phyloP scores from a whole-genome alignment of 2,888 invertebrate species.

The Eristalis pertinax region DNA sequence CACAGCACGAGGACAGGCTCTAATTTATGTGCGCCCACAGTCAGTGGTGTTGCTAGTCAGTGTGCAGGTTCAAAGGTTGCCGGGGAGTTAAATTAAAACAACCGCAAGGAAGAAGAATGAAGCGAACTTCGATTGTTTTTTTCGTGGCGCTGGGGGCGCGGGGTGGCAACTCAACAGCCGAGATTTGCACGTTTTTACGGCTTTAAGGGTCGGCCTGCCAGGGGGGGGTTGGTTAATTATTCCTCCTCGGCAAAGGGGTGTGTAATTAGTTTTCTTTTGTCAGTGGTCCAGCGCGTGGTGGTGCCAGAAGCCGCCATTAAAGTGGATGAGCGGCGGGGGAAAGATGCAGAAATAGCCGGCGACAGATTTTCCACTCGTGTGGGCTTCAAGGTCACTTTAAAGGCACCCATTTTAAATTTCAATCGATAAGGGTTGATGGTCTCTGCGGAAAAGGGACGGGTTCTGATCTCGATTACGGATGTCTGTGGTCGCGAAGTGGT shows the following conservation, averaged over 20 bases:
- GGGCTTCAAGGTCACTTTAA: background rate
- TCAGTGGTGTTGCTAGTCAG: background rate
- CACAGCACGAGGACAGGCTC: background rate
- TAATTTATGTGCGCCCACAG: background rate
- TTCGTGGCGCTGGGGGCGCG: no score
- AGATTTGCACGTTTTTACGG: slow-evolving; percentile 13
- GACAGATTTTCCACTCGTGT: slow-evolving; percentile 1
- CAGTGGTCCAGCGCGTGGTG: background rate
- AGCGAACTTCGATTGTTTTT: slow-evolving; percentile 4
- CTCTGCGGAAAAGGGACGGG: background rate
- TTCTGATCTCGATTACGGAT: no score
- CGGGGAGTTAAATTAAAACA: background rate
- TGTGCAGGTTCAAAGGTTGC: background rate
- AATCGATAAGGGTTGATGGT: background rate
- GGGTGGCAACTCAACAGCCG: background rate
- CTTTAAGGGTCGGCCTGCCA: slow-evolving; percentile 19
- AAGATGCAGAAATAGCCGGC: background rate
- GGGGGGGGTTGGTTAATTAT: slow-evolving; percentile 7
- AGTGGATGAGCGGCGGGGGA: background rate
- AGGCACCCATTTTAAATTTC: background rate
- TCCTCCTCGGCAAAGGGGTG: background rate
- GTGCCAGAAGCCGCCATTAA: background rate
- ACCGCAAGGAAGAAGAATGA: background rate
- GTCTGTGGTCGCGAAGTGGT: no score
- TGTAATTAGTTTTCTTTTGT: slow-evolving; percentile 11